Conservation (phyloP, 2,797 vertebrate species). For the Champsocephalus gunnari region DNA sequence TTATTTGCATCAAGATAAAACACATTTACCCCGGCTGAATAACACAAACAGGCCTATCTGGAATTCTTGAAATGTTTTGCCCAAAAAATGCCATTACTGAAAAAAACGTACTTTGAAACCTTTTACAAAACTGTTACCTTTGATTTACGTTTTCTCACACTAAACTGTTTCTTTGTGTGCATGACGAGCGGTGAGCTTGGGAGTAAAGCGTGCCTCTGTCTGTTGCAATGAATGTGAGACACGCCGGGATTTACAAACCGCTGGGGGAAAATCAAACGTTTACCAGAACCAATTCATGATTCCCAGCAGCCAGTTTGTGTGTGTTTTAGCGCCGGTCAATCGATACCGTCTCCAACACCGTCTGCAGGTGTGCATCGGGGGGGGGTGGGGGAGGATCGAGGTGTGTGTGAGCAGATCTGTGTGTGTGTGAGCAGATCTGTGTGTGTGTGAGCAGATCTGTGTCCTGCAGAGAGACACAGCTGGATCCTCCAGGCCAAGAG, state of each 20-base stretch:
- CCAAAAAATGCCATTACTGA: not conserved
- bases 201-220: constrained; percentile 18
- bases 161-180: not conserved
- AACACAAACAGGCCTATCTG: not conserved
- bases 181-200: constrained; percentile 25
- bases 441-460: constrained; percentile 34
- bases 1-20: not conserved
- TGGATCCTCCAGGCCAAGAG: constrained; percentile 70
- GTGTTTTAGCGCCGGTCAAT: constrained; percentile 60
- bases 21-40: not conserved
- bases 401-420: constrained; percentile 21
- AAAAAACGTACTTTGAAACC: constrained; percentile 5
- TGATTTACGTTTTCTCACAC: constrained; percentile 4
- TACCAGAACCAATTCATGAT: constrained; percentile 47
- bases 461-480: constrained; percentile 68
- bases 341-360: constrained; percentile 59
- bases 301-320: constrained; percentile 58
- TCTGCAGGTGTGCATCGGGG: constrained; percentile 49
- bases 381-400: constrained; percentile 17
- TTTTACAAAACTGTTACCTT: not conserved
- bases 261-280: constrained; percentile 40
- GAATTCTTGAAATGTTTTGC: not conserved
- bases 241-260: constrained; percentile 44
- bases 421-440: constrained; percentile 3
- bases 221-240: constrained; percentile 43